phyloP scores from a whole-genome alignment of 1,140 invertebrate species.

The Drosophila bocqueti region DNA sequence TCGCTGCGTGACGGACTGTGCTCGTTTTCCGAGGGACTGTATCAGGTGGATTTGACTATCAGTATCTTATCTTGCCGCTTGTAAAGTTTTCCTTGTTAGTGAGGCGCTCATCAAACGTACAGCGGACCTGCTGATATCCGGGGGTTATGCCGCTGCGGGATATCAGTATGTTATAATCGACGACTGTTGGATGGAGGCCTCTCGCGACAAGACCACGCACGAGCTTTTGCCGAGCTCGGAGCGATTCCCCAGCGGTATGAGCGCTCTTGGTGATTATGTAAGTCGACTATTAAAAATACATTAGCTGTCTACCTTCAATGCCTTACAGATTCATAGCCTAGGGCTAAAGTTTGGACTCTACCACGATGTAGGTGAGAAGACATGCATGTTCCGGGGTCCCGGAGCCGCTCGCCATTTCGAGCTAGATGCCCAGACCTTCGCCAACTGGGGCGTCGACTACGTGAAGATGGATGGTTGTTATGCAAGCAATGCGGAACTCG shows the following conservation, averaged over 20 bases:
- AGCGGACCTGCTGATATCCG: conserved; percentile 94
- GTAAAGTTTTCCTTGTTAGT: conserved; percentile 86
- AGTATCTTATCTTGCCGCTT: conserved; percentile 52
- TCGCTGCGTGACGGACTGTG: conserved; percentile 96
- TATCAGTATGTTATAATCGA: conserved; percentile 98
- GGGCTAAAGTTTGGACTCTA: conserved; percentile 98
- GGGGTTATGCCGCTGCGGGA: conserved; percentile 94
- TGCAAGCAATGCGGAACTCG: conserved; percentile 84
- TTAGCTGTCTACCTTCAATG: not conserved
- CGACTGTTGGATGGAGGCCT: conserved; percentile 96
- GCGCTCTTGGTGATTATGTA: conserved; percentile 95
- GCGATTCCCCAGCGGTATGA: conserved; percentile 96
- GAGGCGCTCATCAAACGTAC: conserved; percentile 96
- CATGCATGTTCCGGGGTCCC: conserved; percentile 97
- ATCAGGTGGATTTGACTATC: conserved; percentile 89
- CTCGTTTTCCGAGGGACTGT: conserved; percentile 95
- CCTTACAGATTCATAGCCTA: conserved; percentile 92
- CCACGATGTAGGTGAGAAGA: conserved; percentile 97
- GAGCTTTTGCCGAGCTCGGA: conserved; percentile 92
- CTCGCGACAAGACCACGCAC: conserved; percentile 89
- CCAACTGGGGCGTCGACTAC: conserved; percentile 98
- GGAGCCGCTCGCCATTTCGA: conserved; percentile 94
- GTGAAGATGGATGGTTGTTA: conserved; percentile 98
- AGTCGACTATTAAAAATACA: conserved; percentile 83
- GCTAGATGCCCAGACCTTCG: conserved; percentile 95